phyloP scores from a whole-genome alignment of 2,797 vertebrate genomes.

The Peromyscus attwateri region DNA sequence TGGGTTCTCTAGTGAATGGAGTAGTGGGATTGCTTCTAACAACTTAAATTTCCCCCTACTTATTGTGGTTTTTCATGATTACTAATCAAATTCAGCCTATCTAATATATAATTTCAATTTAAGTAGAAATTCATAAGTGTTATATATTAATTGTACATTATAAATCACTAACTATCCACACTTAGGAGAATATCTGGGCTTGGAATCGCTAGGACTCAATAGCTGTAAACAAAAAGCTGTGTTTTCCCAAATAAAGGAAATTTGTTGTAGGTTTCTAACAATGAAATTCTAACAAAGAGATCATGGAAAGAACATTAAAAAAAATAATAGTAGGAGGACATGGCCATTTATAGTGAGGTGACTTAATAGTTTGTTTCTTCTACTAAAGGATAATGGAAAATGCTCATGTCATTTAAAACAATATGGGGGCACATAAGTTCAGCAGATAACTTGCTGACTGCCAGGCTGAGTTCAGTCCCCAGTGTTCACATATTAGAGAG shows the following conservation, averaged over 20 bases:
- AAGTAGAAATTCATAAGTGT: too few relatives aligned
- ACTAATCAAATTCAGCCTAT: not conserved
- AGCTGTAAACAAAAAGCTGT: not conserved
- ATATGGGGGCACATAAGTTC: not conserved
- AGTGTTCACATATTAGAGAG: not conserved
- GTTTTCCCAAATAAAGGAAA: not conserved
- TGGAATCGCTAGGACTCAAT: not conserved
- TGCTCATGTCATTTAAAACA: not conserved
- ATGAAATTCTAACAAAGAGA: not conserved
- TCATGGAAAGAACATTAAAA: not conserved
- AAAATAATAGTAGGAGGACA: not conserved
- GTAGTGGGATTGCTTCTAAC: not conserved
- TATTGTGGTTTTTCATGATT: not conserved
- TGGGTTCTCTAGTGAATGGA: not conserved
- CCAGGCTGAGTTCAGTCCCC: not conserved
- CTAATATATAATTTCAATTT: not conserved
- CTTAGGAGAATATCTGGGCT: not conserved
- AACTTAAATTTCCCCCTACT: not conserved
- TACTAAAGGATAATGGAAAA: not conserved
- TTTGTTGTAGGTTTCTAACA: not conserved
- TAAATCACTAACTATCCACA: not conserved
- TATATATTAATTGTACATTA: not conserved
- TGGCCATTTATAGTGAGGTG: not conserved
- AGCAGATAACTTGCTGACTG: not conserved
- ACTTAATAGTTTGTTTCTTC: not conserved